These are phyloP conservation scores for Pangasius larnaudii DNA, from an alignment of 2,797 vertebrate species.

Conservation along the genomic window DNA sequence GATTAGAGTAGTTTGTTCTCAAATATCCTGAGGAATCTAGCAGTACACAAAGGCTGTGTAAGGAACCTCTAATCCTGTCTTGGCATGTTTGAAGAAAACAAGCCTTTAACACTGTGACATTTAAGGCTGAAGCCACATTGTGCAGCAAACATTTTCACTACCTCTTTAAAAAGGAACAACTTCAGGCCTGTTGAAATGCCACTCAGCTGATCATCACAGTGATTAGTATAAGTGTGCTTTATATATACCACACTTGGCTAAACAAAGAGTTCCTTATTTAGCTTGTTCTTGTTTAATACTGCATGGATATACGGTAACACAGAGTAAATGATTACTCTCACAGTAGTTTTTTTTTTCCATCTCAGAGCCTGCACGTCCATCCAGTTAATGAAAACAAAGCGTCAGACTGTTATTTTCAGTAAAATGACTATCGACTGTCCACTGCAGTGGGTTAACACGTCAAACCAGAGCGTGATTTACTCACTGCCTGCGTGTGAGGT, in stretches of 20 bases:
- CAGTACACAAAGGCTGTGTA: constrained; percentile 1
- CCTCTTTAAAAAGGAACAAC: constrained; percentile 38
- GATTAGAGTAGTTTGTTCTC: not conserved
- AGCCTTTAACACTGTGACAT: constrained; percentile 53
- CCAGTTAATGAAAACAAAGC: not conserved
- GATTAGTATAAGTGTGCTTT: not conserved
- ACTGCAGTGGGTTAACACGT: not conserved
- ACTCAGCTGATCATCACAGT: not conserved
- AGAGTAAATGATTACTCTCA: not conserved
- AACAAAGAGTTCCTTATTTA: constrained; percentile 23
- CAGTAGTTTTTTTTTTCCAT: not conserved
- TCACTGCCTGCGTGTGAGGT: not conserved
- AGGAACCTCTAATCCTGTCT: constrained; percentile 25
- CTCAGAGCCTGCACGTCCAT: not conserved
- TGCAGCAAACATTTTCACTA: constrained; percentile 46
- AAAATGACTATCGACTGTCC: not conserved
- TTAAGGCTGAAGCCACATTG: constrained; percentile 50
- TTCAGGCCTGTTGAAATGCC: constrained; percentile 42
- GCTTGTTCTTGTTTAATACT: not conserved
- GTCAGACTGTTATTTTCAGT: not conserved
- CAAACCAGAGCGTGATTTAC: not conserved
- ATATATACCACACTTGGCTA: constrained; percentile 2
- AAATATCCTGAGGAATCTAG: not conserved
- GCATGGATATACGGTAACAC: not conserved
- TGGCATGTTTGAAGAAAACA: constrained; percentile 42